Conservation (phyloP, 1,140 invertebrate genomes). For the Dolichoris vasculosae region DNA sequence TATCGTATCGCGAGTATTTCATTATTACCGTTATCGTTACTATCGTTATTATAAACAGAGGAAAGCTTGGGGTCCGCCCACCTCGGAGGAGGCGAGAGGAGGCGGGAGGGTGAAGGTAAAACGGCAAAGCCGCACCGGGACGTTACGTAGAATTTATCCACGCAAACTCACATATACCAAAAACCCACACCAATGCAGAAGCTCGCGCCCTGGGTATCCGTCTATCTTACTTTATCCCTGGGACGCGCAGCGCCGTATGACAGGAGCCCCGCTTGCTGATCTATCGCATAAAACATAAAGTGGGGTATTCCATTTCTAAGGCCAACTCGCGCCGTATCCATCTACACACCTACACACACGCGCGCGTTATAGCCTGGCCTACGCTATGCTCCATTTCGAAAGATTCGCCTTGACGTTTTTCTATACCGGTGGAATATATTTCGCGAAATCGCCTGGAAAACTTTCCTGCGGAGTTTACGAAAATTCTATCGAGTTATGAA, state of each 20-base stretch:
- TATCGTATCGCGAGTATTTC: conserved; percentile 27
- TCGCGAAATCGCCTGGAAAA: conserved; percentile 23
- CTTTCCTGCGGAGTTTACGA: not conserved
- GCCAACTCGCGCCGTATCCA: conserved; percentile 53
- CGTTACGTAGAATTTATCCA: conserved; percentile 73
- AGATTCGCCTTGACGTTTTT: conserved; percentile 45
- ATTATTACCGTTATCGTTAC: not conserved
- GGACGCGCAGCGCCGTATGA: conserved; percentile 70
- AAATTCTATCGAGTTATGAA: not conserved
- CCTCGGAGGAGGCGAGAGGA: conserved; percentile 13
- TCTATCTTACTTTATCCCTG: conserved; percentile 74
- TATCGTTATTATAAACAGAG: not conserved
- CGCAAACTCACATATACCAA: conserved; percentile 33
- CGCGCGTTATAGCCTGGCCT: not conserved
- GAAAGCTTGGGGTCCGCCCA: not conserved
- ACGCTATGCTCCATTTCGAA: conserved; percentile 32
- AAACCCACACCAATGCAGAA: not conserved
- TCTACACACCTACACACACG: not conserved
- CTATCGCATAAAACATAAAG: conserved; percentile 75
- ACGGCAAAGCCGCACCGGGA: conserved; percentile 66
- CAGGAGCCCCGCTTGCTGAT: conserved; percentile 72
- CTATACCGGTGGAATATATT: conserved; percentile 36
- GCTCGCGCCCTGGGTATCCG: conserved; percentile 62
- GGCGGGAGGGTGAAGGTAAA: conserved; percentile 65
- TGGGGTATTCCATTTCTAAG: conserved; percentile 74